Percentiles rank a stretch among this genome's conserved stretches.
These are phyloP conservation scores for Otus scops DNA, from an alignment of 2,797 vertebrate genomes.

Conservation along the genomic window DNA sequence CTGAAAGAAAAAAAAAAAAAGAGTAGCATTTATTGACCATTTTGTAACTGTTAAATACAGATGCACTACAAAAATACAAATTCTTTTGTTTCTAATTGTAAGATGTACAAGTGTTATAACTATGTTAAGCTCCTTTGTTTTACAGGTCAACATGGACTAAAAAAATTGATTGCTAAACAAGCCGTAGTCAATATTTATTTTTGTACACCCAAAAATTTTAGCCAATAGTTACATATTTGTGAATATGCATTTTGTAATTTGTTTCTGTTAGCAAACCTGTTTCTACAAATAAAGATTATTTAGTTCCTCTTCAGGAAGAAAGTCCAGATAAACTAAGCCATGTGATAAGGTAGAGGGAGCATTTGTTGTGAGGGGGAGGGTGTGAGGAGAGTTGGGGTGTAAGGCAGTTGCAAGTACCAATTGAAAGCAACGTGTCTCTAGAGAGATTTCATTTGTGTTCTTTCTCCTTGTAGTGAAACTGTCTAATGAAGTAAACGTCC, in stretches of 20 bases:
- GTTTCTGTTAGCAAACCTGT: background rate
- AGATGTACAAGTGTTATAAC: background rate
- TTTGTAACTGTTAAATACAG: background rate
- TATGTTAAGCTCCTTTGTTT: background rate
- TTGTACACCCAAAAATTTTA: background rate
- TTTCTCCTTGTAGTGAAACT: constrained; percentile 16
- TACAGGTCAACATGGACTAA: background rate
- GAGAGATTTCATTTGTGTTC: background rate
- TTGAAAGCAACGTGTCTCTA: constrained; percentile 3
- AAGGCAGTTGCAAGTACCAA: background rate
- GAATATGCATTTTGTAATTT: background rate
- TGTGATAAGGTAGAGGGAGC: background rate
- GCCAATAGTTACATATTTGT: background rate
- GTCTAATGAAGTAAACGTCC: constrained; percentile 29
- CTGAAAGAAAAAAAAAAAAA: background rate
- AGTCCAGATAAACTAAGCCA: background rate
- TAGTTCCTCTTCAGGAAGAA: background rate
- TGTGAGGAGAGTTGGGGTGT: no score
- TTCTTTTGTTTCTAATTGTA: background rate
- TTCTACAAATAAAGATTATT: background rate
- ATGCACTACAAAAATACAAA: background rate
- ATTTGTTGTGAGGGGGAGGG: background rate
- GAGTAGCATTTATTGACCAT: background rate
- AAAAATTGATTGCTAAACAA: background rate
- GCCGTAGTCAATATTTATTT: constrained; percentile 26